Evolutionary conservation across 1,140 invertebrate genomes (phyloP).

Genomic region (Sminthurides bifidus): DNA sequence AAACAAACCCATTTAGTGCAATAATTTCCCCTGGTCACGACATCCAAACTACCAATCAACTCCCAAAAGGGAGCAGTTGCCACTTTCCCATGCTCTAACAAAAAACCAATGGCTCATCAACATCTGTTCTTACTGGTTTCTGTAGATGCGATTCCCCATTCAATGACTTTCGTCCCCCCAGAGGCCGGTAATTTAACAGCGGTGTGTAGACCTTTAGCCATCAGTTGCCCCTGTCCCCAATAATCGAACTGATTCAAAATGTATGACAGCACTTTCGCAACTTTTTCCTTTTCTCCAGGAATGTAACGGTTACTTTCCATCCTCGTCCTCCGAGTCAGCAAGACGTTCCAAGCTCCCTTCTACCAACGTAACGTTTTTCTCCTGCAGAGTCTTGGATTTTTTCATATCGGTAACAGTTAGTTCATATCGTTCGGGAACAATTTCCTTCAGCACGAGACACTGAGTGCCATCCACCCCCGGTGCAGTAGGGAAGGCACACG

Average conservation of each 20-base stretch:
- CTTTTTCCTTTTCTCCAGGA: conserved; percentile 8
- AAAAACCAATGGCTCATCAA: too few relatives aligned
- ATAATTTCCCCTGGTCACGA: too few relatives aligned
- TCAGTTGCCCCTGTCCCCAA: conserved; percentile 23
- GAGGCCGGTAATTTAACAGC: conserved; percentile 15
- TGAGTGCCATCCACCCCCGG: conserved; percentile 1
- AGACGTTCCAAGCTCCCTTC: conserved; percentile 17
- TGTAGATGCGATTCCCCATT: conserved; percentile 27
- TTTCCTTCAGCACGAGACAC: conserved; percentile 26
- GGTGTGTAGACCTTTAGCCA: conserved; percentile 30
- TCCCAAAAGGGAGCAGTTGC: too few relatives aligned
- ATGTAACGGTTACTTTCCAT: conserved; percentile 4
- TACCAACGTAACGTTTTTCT: conserved; percentile 24
- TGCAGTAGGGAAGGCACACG: conserved; percentile 15
- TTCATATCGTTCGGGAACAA: conserved; percentile 26
- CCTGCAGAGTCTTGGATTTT: conserved; percentile 21
- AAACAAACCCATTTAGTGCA: too few relatives aligned
- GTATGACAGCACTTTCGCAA: conserved; percentile 26
- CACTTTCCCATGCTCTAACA: too few relatives aligned
- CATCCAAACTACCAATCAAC: too few relatives aligned
- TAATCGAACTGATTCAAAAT: conserved; percentile 19
- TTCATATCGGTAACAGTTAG: conserved; percentile 25
- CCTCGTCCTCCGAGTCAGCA: background rate
- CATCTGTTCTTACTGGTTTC: conserved; percentile 18
- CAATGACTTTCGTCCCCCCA: conserved; percentile 13